A percentile compares a stretch with the other conserved stretches of the same genome.
Evolutionary conservation across 1,140 invertebrate species (phyloP).

Genomic region (Euura lappo): DNA sequence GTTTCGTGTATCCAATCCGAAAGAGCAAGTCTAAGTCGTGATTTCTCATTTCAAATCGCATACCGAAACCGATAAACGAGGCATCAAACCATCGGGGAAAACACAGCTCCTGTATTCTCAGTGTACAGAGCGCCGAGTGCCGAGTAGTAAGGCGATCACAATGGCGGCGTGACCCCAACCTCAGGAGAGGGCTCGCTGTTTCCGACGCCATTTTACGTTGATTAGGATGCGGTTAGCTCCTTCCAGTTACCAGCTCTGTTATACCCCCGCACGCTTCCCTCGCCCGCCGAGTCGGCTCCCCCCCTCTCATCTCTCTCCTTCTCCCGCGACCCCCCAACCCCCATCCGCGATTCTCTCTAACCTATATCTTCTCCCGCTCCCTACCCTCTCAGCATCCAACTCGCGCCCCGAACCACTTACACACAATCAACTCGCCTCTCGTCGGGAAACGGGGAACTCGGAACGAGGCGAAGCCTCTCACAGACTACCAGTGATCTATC

Average conservation of each 20-base stretch:
- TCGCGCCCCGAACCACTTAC: conserved; percentile 28
- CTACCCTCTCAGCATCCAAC: background rate
- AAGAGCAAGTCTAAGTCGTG: no score
- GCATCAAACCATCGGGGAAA: no score
- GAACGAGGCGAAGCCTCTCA: no score
- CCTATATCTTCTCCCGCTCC: conserved; percentile 18
- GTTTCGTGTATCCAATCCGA: no score
- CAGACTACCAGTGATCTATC: no score
- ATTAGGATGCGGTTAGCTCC: conserved; percentile 57
- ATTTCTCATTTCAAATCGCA: no score
- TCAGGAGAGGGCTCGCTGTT: conserved; percentile 36
- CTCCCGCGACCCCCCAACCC: conserved; percentile 4
- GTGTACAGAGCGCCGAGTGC: no score
- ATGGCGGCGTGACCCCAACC: conserved; percentile 38
- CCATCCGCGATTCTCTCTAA: conserved; percentile 10
- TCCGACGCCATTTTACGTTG: conserved; percentile 56
- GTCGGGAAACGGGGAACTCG: background rate
- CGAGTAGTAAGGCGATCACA: conserved; percentile 30
- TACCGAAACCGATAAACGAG: no score
- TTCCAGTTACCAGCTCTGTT: conserved; percentile 37
- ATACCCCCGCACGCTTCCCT: background rate
- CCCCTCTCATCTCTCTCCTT: conserved; percentile 19
- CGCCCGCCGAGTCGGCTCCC: conserved; percentile 8
- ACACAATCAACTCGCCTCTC: conserved; percentile 30
- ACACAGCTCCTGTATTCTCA: no score